Evolutionary conservation across 2,113 vertebrate species (phyloP).

Genomic region (Papio anubis): DNA sequence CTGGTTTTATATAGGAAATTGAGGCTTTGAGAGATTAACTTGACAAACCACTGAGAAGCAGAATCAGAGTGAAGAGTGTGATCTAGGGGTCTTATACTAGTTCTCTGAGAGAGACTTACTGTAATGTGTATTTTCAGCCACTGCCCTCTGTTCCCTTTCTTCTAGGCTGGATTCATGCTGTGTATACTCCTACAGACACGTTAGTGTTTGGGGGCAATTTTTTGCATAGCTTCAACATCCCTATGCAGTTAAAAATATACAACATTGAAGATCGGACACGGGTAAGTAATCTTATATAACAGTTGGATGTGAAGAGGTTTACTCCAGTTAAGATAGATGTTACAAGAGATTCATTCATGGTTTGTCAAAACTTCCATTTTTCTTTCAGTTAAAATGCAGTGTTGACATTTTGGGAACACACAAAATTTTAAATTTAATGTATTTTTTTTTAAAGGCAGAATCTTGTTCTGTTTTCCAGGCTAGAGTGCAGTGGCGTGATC

Average conservation of each 20-base stretch:
- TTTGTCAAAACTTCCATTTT: background rate
- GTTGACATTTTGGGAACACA: background rate
- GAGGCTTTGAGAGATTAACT: slow-evolving; percentile 27
- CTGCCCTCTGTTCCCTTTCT: background rate
- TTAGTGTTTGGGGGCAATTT: slow-evolving; percentile 98
- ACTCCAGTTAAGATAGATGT: background rate
- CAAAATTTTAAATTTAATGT: background rate
- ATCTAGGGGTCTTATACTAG: background rate
- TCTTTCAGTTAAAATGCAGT: background rate
- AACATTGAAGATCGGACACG: slow-evolving; percentile 97
- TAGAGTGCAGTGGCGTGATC: too few relatives aligned
- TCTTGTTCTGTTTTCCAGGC: too few relatives aligned
- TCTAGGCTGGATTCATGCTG: slow-evolving; percentile 98
- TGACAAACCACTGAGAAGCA: background rate
- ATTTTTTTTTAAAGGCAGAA: too few relatives aligned
- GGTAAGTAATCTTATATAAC: slow-evolving; percentile 83
- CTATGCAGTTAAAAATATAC: slow-evolving; percentile 98
- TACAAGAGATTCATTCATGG: background rate
- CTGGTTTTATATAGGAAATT: slow-evolving; percentile 35
- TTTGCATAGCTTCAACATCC: slow-evolving; percentile 99
- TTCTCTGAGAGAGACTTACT: background rate
- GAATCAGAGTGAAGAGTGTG: background rate
- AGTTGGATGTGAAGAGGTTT: background rate
- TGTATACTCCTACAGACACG: slow-evolving; percentile 97
- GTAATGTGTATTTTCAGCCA: background rate